Evolutionary conservation across 2,113 vertebrate species (phyloP), one percentile per base, ranked within the genome.

Genomic region (Microcebus tavaratra): DNA sequence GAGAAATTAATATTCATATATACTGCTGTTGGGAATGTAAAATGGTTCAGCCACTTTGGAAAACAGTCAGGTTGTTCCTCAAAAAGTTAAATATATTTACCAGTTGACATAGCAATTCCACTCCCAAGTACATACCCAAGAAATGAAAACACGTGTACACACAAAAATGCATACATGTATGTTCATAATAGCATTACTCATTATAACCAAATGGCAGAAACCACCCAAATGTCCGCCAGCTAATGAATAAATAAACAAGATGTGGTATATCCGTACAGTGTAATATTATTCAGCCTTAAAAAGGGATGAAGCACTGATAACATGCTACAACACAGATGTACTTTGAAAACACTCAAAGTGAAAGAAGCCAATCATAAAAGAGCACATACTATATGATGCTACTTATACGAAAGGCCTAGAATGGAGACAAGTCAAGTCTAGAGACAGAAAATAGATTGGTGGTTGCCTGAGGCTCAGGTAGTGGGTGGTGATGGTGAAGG

Each of bases 1-100:
- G n/a, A 67, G 48, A 85, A 68, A 63, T 80, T 36, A 65, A 55
- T 84, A 75, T 92, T 21, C 68, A 91, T 36, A 94, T 85, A 80
- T 7, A 12, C 29, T 48, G n/a, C 36, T 85, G 23, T 50, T 91
- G 25, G 63, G 63, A 85, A 81, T 75, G 31, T 48, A 75, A 85
- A 88, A 85, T 80, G 21, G 13, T 34, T 59, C 13, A 57, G 82
- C 57, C 2, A 67, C 42, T 91, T 61, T 70, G 36, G 11, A 88
- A 84, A 75, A 72, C 17, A 29, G 21, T 39, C 73, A 72, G 72
- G 10, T 17, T 82, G 8, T 75, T 86, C 8, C 29, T 90, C 67
- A 90, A 57, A 93, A 83, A 72, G 8, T 80, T 88, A 48, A 92
- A 85, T 15, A 48, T 61, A 75, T 73, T 88, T 94, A 91, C 18